These are phyloP conservation scores for Sus scrofa DNA, from an alignment of 2,113 vertebrate species.

Conservation along the genomic window T2T-Sscrofa CM000824.6:65513501-65514000, in stretches of 20 bases:
- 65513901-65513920: background rate
- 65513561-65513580: background rate
- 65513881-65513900: constrained; percentile 17
- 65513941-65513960: background rate
- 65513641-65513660: background rate
- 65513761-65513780: background rate
- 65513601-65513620: background rate
- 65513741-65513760: background rate
- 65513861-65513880: constrained; percentile 7
- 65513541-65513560: background rate
- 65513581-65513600: background rate
- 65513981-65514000: background rate
- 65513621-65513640: background rate
- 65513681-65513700: background rate
- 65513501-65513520: background rate
- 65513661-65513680: background rate
- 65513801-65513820: background rate
- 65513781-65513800: constrained; percentile 27
- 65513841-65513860: background rate
- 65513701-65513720: background rate
- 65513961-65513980: background rate
- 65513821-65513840: background rate
- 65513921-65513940: background rate
- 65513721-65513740: background rate
- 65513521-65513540: background rate